Percentiles rank a stretch among this genome's conserved stretches.
Conservation (phyloP, 1,140 invertebrate genomes). For the Drosophila cardini region DNA sequence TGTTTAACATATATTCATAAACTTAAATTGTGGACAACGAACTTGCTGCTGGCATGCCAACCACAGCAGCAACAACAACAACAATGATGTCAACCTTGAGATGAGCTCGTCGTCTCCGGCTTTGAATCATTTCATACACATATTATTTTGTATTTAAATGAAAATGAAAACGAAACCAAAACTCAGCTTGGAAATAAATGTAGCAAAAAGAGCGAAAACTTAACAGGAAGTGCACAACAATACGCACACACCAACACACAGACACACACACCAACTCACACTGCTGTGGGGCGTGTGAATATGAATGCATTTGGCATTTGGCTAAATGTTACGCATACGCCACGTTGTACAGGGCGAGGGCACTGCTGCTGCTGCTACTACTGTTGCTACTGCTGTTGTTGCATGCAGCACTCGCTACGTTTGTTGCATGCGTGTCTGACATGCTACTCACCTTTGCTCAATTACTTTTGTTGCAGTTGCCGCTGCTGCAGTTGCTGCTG, state of each 20-base stretch:
- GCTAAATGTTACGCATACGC: constrained; percentile 66
- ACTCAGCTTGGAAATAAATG: constrained; percentile 11
- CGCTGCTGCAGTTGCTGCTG: constrained; percentile 39
- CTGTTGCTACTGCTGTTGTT: constrained; percentile 30
- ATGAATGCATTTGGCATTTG: constrained; percentile 51
- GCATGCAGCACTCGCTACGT: constrained; percentile 30
- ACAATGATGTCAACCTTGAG: constrained; percentile 68
- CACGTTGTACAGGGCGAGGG: constrained; percentile 49
- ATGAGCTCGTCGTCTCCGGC: constrained; percentile 29
- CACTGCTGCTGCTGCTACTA: constrained; percentile 21
- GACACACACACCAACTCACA: constrained; percentile 24
- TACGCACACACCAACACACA: constrained; percentile 30
- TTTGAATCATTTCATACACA: constrained; percentile 18
- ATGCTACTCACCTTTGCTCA: constrained; percentile 80
- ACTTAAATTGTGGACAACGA: constrained; percentile 8
- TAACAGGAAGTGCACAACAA: constrained; percentile 63
- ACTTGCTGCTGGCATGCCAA: not conserved
- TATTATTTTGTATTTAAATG: constrained; percentile 63
- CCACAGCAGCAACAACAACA: constrained; percentile 10
- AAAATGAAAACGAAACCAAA: constrained; percentile 57
- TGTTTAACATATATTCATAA: constrained; percentile 19
- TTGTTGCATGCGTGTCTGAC: constrained; percentile 68
- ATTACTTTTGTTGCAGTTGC: constrained; percentile 65
- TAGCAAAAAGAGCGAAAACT: constrained; percentile 11
- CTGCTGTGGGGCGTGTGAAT: constrained; percentile 50